Percentiles rank a stretch among this genome's conserved stretches.
Conservation (phyloP, 2,113 vertebrate species). For the Chaetodon trifascialis region DNA sequence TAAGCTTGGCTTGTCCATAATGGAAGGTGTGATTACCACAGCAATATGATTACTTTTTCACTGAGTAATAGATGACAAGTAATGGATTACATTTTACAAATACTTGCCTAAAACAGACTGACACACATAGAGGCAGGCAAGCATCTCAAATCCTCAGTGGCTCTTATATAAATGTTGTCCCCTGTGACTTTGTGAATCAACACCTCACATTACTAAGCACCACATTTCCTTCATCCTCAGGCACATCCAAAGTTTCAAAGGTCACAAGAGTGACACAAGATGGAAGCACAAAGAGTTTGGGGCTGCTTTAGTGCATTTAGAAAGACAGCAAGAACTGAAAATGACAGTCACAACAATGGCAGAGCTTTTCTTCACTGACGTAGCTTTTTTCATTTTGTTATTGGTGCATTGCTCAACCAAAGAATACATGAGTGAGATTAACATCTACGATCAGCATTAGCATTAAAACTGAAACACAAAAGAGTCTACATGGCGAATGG, state of each 20-base stretch:
- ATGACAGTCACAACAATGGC: background rate
- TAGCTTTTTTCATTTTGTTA: background rate
- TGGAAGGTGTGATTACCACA: no score
- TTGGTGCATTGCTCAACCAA: background rate
- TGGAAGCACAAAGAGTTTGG: background rate
- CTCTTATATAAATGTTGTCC: background rate
- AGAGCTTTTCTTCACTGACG: background rate
- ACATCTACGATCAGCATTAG: background rate
- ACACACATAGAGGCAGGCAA: background rate
- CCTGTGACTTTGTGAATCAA: background rate
- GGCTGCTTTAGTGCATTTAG: background rate
- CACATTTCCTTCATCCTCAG: background rate
- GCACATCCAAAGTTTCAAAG: background rate
- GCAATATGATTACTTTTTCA: no score
- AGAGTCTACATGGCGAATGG: background rate
- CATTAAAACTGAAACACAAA: background rate
- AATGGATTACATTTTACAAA: background rate
- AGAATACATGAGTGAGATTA: background rate
- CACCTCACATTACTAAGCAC: background rate
- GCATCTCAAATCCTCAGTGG: background rate
- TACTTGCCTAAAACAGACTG: background rate
- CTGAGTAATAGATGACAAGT: no score
- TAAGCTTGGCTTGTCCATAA: no score
- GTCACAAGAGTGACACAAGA: background rate
- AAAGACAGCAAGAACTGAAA: background rate